phyloP scores from a whole-genome alignment of 1,140 invertebrate genomes.

The Ditylenchus dipsaci region DNA sequence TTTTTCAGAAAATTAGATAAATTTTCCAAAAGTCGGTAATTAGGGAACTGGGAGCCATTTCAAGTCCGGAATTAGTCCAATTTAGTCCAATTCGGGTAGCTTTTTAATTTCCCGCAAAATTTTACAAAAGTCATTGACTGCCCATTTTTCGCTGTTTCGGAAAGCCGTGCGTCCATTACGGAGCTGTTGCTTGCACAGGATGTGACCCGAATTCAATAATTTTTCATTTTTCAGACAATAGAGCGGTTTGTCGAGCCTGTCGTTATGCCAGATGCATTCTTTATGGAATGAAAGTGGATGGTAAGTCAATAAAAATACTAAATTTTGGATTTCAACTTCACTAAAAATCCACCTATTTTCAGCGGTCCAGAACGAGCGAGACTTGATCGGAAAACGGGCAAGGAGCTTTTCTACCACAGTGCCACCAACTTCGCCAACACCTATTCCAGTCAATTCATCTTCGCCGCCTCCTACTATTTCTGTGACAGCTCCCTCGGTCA shows the following conservation, averaged over 20 bases:
- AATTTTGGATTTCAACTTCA: not conserved
- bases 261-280: conserved; percentile 49
- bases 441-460: not conserved
- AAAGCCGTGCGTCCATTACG: no score
- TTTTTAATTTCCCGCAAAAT: no score
- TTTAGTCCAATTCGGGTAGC: no score
- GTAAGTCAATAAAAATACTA: conserved; percentile 17
- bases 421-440: conserved; percentile 21
- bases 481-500: not conserved
- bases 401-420: conserved; percentile 27
- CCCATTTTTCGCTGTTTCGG: no score
- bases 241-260: conserved; percentile 54
- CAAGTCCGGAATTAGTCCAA: no score
- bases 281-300: conserved; percentile 55
- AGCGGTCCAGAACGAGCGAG: conserved; percentile 55
- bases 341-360: conserved; percentile 19
- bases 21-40: no score
- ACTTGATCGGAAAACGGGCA: conserved; percentile 52
- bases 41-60: no score
- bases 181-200: no score
- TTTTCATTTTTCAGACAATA: conserved; percentile 54
- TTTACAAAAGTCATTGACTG: no score
- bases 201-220: no score
- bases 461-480: not conserved
- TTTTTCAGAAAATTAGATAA: no score